Percentiles rank a stretch among this genome's conserved stretches.
These are phyloP conservation scores for Melanchra persicariae DNA, from an alignment of 2,888 invertebrate species.

Conservation along the genomic window DNA sequence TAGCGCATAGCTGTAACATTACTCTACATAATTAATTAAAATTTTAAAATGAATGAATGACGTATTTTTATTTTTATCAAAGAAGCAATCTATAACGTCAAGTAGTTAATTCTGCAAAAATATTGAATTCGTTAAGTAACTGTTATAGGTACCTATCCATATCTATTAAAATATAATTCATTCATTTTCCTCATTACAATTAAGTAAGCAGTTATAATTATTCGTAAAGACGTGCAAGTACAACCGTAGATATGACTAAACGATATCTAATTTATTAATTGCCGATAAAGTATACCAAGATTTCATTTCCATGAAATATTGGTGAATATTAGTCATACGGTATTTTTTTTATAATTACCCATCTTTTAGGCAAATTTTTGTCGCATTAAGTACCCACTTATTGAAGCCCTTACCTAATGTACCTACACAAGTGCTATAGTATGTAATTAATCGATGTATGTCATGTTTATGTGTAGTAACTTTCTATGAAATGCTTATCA, in stretches of 20 bases:
- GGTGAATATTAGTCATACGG: constrained; percentile 19
- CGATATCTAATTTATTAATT: constrained; percentile 35
- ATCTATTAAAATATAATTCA: no score
- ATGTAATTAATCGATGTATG: constrained; percentile 1
- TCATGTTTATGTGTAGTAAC: no score
- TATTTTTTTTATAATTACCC: constrained; percentile 1
- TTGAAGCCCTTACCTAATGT: constrained; percentile 3
- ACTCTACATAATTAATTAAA: not conserved
- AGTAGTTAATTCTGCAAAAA: constrained; percentile 5
- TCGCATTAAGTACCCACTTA: not conserved
- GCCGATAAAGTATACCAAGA: not conserved
- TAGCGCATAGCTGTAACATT: no score
- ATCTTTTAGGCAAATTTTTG: constrained; percentile 25
- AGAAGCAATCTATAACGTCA: not conserved
- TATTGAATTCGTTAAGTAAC: not conserved
- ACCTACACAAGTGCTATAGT: not conserved
- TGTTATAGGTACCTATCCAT: no score
- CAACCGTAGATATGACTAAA: not conserved
- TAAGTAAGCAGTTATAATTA: constrained; percentile 25
- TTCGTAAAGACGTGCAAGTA: constrained; percentile 6
- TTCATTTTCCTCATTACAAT: constrained; percentile 13
- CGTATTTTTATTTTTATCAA: no score
- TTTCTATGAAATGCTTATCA: constrained; percentile 21
- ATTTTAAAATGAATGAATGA: not conserved
- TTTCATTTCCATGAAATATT: constrained; percentile 18